A percentile compares a stretch with the other conserved stretches of the same genome.
Conservation (phyloP, 2,888 invertebrate species). For the Hypomecis atomaria region DNA sequence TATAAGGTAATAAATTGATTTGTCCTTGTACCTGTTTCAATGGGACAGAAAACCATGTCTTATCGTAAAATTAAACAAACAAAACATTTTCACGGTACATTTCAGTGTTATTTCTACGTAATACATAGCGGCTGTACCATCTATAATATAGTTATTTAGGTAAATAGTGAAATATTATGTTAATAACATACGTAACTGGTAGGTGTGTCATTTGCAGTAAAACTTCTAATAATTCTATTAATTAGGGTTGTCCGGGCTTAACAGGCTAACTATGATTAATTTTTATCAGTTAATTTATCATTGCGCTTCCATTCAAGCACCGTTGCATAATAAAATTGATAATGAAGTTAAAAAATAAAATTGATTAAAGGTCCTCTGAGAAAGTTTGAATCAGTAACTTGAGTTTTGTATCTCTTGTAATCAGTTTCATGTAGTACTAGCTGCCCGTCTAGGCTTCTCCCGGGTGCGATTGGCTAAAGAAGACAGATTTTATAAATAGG, state of each 20-base stretch:
- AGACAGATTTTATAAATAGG: too few relatives aligned
- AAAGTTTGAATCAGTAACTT: too few relatives aligned
- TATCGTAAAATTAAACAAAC: constrained; percentile 71
- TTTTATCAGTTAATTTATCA: too few relatives aligned
- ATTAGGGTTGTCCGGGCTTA: background rate
- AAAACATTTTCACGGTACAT: constrained; percentile 59
- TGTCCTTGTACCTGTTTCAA: constrained; percentile 55
- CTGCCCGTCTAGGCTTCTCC: too few relatives aligned
- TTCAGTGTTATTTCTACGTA: constrained; percentile 44
- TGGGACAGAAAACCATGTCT: constrained; percentile 50
- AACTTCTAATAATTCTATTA: background rate
- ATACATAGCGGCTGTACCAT: constrained; percentile 38
- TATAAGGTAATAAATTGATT: constrained; percentile 56
- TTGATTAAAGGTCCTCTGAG: too few relatives aligned
- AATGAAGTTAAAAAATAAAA: too few relatives aligned
- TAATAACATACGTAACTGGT: background rate
- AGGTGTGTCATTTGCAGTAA: constrained; percentile 23
- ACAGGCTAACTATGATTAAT: too few relatives aligned
- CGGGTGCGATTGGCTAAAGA: too few relatives aligned
- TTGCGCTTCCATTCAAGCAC: too few relatives aligned
- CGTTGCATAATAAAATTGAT: too few relatives aligned
- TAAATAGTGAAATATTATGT: constrained; percentile 6
- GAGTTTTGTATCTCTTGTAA: too few relatives aligned
- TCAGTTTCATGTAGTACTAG: too few relatives aligned
- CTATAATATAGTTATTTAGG: background rate